Evolutionary conservation across 2,888 invertebrate species (phyloP).

Genomic region (Troglohyphantes excavatus): DNA sequence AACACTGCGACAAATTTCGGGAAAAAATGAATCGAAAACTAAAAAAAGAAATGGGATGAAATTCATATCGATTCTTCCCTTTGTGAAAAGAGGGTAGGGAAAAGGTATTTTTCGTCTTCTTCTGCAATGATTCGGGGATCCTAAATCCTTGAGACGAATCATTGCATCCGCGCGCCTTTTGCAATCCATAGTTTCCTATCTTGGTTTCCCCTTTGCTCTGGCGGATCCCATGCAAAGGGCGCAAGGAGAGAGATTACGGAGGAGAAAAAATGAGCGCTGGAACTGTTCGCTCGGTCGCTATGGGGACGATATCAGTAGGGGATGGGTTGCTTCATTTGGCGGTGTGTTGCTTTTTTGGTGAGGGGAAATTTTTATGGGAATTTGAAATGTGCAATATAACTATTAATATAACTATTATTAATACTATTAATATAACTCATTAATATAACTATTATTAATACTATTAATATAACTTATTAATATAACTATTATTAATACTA

Average conservation of each 20-base stretch:
- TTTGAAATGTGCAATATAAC: no score
- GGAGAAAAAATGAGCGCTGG: constrained; percentile 33
- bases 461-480: no score
- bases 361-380: no score
- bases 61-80: constrained; percentile 22
- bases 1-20: constrained; percentile 41
- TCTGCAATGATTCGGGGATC: constrained; percentile 47
- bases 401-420: no score
- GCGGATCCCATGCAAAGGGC: constrained; percentile 45
- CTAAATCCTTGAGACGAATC: constrained; percentile 76
- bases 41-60: constrained; percentile 32
- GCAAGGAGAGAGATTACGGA: constrained; percentile 14
- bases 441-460: no score
- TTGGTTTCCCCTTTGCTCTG: constrained; percentile 6
- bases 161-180: constrained; percentile 61
- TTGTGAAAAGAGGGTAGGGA: constrained; percentile 68
- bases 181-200: constrained; percentile 35
- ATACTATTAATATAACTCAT: no score
- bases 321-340: constrained; percentile 10
- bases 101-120: constrained; percentile 31
- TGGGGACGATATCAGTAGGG: constrained; percentile 29
- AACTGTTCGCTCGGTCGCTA: constrained; percentile 47
- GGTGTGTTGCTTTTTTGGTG: background rate
- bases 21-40: constrained; percentile 59
- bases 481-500: no score